Percentiles rank a stretch among this genome's conserved stretches.
phyloP scores from a whole-genome alignment of 2,113 vertebrate genomes.

The Etheostoma cragini region DNA sequence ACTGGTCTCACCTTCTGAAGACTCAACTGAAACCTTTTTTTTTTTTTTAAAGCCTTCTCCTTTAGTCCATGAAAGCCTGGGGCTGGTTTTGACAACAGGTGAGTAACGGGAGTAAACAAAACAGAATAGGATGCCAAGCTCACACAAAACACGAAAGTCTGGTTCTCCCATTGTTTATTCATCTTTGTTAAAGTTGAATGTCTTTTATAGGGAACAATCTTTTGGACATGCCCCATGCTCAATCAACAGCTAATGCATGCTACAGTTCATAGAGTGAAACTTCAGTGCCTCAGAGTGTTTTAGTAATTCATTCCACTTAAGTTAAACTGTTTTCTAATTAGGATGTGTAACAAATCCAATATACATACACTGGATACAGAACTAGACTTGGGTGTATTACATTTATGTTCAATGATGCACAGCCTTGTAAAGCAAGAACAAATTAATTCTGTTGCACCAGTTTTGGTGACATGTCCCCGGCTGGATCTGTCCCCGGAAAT shows the following conservation, averaged over 20 bases:
- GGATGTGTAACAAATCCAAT: neutral
- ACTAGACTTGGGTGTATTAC: neutral
- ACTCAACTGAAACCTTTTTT: conserved; percentile 2
- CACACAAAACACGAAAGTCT: conserved; percentile 15
- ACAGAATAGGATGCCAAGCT: conserved; percentile 29
- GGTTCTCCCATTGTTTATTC: conserved; percentile 1
- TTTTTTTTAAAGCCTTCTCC: neutral
- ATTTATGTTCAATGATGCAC: neutral
- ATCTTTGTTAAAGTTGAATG: neutral
- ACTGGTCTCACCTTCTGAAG: neutral
- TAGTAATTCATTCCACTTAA: neutral
- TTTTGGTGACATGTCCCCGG: neutral
- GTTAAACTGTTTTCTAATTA: neutral
- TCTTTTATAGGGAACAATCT: neutral
- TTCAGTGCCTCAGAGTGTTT: neutral
- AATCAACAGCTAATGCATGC: neutral
- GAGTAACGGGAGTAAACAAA: conserved; percentile 40
- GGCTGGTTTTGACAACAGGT: conserved; percentile 35
- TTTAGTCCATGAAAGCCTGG: neutral
- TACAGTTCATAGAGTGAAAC: neutral
- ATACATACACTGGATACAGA: neutral
- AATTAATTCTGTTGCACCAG: neutral
- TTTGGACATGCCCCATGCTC: neutral
- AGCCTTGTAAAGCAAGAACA: neutral
- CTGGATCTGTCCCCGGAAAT: too few species aligned